Percentiles rank a stretch among this genome's conserved stretches.
These are phyloP conservation scores for Nylanderia fulva DNA, from an alignment of 1,140 invertebrate genomes.

Conservation along the genomic window DNA sequence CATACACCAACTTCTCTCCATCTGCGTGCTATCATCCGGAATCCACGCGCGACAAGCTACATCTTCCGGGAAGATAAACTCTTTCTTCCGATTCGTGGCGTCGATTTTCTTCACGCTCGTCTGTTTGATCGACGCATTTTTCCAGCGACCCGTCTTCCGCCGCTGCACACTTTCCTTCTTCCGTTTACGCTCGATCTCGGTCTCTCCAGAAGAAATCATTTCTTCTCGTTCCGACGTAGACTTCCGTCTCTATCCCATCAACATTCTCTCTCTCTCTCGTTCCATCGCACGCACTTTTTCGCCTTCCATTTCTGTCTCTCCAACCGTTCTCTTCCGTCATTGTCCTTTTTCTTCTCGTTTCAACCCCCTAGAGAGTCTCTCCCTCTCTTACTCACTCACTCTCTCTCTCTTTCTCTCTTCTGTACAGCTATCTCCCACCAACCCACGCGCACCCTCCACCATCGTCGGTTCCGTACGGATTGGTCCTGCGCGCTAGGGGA, in stretches of 20 bases:
- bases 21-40: background rate
- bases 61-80: constrained; percentile 16
- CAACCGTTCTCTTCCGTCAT: background rate
- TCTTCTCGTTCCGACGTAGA: background rate
- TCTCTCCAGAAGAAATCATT: background rate
- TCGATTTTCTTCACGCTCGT: constrained; percentile 10
- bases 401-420: background rate
- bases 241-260: background rate
- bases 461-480: constrained; percentile 70
- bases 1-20: background rate
- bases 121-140: constrained; percentile 24
- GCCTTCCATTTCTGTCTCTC: background rate
- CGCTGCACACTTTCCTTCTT: background rate
- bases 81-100: constrained; percentile 1
- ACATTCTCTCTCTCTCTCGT: background rate
- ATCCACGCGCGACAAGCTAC: background rate
- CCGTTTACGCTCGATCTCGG: constrained; percentile 12
- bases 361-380: background rate
- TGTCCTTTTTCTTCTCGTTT: background rate
- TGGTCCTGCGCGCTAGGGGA: constrained; percentile 82
- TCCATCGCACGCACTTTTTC: constrained; percentile 44
- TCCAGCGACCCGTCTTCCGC: constrained; percentile 12
- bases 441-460: constrained; percentile 33
- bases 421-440: constrained; percentile 35
- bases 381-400: constrained; percentile 3